Base-by-base conservation (phyloP, 2,797 vertebrate species). In the Syndactyla subalaris region DNA sequence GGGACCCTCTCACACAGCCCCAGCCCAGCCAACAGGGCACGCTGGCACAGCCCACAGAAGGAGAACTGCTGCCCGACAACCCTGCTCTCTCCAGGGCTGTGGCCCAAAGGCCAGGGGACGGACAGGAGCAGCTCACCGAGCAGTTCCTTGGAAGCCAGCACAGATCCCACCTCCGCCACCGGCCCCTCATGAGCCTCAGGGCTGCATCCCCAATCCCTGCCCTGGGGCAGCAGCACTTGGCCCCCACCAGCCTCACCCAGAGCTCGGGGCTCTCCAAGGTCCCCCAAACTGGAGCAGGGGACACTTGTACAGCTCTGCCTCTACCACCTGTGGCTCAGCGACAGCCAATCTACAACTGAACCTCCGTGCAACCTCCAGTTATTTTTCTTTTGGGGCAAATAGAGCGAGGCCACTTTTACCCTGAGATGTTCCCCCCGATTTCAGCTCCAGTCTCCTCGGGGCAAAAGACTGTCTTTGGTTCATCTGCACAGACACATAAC, bases 1-100 rank as follows among this genome's bases (percentile, higher is more conserved):
- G 38, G 68, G 7, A n/a, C 24, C 20, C 38, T 63, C 49, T 23
- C 36, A 36, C 0, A 1, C 5, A 32, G 36, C 38, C 19, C 29
- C 55, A 74, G 76, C 2, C 24, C 85, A 66, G 22, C 21, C 61
- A 43, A 10, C 14, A 29, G 29, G 10, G 11, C 45, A 51, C 36
- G 2, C 5, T 3, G 9, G 19, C 0, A 2, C 1, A 2, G 21
- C 20, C 20, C 24, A 8, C 7, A 4, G 41, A 10, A 32, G 14
- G 30, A 36, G 46, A 52, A 19, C 0, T 18, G 32, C 7, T 52
- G 34, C 18, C 52, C 18, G 54, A 4, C 26, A 49, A 4, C 21
- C 34, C 46, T 2, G 7, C 27, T 58, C 30, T 63, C 21, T 11
- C 18, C 52, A 19, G 32, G 51, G 43, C 71, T 78, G 49, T 12